phyloP scores from a whole-genome alignment of 2,888 invertebrate species.

The Diadegma fenestrale region DNA sequence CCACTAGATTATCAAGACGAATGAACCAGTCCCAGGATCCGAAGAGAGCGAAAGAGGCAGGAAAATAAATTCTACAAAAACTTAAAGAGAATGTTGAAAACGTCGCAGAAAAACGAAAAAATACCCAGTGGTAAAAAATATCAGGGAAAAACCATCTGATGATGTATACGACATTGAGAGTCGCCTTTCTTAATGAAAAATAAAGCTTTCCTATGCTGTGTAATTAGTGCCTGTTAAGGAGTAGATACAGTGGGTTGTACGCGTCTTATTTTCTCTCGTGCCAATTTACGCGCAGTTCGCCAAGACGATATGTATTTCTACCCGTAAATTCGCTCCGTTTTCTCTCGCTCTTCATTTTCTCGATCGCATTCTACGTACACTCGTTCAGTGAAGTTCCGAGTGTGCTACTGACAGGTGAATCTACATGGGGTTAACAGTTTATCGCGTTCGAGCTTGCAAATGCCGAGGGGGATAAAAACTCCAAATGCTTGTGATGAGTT shows the following conservation, averaged over 20 bases:
- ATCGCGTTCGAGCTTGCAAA: slow-evolving; percentile 37
- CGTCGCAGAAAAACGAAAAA: slow-evolving; percentile 15
- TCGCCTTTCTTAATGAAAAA: slow-evolving; percentile 66
- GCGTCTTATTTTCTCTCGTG: slow-evolving; percentile 53
- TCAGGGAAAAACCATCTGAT: slow-evolving; percentile 17
- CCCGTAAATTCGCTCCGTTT: slow-evolving; percentile 10
- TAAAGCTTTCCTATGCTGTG: slow-evolving; percentile 70
- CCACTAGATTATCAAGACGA: slow-evolving; percentile 73
- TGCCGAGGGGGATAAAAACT: slow-evolving; percentile 45
- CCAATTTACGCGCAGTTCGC: slow-evolving; percentile 33
- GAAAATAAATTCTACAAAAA: slow-evolving; percentile 40
- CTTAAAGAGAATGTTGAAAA: slow-evolving; percentile 20
- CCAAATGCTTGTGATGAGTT: slow-evolving; percentile 34
- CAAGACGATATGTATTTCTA: slow-evolving; percentile 37
- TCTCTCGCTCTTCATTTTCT: not conserved
- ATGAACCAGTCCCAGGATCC: slow-evolving; percentile 70
- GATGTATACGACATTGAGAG: slow-evolving; percentile 33
- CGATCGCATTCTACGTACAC: slow-evolving; percentile 27
- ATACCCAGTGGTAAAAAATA: not conserved
- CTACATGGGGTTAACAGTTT: slow-evolving; percentile 63
- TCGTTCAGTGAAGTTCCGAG: slow-evolving; percentile 59
- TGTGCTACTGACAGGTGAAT: slow-evolving; percentile 72
- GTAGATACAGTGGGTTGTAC: slow-evolving; percentile 47
- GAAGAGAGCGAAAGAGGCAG: slow-evolving; percentile 47
- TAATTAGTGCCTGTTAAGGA: slow-evolving; percentile 72